Evolutionary conservation across 2,797 vertebrate species (phyloP).

Genomic region (Enteromius radiatus): DNA sequence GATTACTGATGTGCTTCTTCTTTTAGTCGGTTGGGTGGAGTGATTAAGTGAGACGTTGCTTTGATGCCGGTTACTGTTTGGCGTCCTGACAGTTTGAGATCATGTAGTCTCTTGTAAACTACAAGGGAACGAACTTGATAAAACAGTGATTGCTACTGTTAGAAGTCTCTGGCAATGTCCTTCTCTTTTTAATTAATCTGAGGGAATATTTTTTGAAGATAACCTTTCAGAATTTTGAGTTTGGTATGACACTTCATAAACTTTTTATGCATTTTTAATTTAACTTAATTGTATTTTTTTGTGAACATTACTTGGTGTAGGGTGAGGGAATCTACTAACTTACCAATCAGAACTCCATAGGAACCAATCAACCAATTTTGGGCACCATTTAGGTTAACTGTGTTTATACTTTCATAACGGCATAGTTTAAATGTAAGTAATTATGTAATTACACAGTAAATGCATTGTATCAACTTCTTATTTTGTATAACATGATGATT

Average conservation of each 20-base stretch:
- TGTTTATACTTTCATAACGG: background rate
- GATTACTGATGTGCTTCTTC: constrained; percentile 45
- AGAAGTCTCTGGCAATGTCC: background rate
- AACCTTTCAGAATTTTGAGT: background rate
- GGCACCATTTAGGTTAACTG: too few species aligned
- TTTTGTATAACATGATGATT: background rate
- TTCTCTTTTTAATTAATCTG: background rate
- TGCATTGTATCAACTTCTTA: background rate
- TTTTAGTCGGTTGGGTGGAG: constrained; percentile 28
- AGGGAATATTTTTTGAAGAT: background rate
- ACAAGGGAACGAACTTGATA: background rate
- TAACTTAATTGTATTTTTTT: too few species aligned
- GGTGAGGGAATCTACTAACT: background rate
- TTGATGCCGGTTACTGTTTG: constrained; percentile 23
- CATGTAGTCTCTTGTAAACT: background rate
- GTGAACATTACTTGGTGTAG: background rate
- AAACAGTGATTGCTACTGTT: background rate
- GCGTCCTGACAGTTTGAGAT: constrained; percentile 17
- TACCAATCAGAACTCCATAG: background rate
- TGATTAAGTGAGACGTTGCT: constrained; percentile 26
- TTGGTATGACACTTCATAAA: background rate
- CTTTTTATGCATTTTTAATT: too few species aligned
- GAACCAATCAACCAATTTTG: background rate
- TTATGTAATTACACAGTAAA: background rate
- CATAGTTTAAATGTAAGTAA: background rate